These are phyloP conservation scores for Phorcus lineatus DNA, from an alignment of 2,888 invertebrate genomes.

Conservation along the genomic window DNA sequence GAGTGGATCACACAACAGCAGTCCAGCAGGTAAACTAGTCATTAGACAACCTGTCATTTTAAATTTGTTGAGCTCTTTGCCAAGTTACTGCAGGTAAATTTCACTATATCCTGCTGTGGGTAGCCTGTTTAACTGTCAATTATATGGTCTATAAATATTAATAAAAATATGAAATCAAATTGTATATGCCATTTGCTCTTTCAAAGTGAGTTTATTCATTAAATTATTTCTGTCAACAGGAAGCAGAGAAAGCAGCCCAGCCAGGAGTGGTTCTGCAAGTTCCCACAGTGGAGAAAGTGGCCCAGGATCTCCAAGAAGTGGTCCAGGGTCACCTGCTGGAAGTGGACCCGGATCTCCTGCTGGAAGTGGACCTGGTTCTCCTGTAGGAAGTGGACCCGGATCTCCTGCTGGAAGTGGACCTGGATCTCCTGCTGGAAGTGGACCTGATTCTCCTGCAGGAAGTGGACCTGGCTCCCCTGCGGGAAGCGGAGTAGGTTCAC, in stretches of 20 bases:
- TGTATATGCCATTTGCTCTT: neutral
- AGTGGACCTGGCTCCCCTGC: constrained; percentile 33
- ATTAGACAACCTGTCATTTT: too few species aligned
- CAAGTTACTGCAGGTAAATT: too few species aligned
- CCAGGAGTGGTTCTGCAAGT: constrained; percentile 25
- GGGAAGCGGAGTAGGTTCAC: constrained; percentile 27
- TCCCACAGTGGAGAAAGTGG: constrained; percentile 28
- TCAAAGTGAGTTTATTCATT: too few species aligned
- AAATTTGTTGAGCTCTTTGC: too few species aligned
- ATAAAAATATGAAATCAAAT: neutral
- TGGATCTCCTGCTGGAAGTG: constrained; percentile 36
- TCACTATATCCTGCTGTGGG: too few species aligned
- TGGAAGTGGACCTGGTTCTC: constrained; percentile 29
- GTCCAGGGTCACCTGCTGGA: constrained; percentile 37
- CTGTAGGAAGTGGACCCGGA: constrained; percentile 23
- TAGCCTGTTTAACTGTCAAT: too few species aligned
- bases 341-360: constrained; percentile 39
- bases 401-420: constrained; percentile 17
- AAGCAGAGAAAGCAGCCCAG: constrained; percentile 17
- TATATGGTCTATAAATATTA: too few species aligned
- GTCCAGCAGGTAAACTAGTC: constrained; percentile 23
- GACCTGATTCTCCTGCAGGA: constrained; percentile 5
- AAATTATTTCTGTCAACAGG: neutral
- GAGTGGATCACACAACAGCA: constrained; percentile 38
- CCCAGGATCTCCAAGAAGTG: constrained; percentile 28